Evolutionary conservation across 2,888 invertebrate species (phyloP).

Genomic region (Lochmaea crataegi): DNA sequence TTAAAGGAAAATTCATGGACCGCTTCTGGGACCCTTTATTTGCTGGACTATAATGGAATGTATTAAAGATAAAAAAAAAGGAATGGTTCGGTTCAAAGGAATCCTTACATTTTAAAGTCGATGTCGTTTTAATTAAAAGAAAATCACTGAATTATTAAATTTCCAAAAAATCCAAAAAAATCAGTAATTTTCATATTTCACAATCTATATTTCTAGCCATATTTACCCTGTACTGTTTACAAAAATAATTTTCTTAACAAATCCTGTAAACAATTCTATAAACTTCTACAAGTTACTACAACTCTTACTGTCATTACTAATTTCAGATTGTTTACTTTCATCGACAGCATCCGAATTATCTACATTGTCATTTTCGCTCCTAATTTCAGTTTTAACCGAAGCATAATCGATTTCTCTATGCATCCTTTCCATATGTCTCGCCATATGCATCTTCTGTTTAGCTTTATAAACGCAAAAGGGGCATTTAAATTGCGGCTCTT

Average conservation of each 20-base stretch:
- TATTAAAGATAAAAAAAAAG: neutral
- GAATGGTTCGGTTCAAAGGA: neutral
- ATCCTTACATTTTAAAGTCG: neutral
- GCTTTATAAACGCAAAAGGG: constrained; percentile 86
- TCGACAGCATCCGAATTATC: constrained; percentile 41
- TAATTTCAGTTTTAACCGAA: constrained; percentile 59
- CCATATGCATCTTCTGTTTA: constrained; percentile 87
- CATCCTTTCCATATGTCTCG: constrained; percentile 85
- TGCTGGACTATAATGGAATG: no score
- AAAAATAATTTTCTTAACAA: neutral
- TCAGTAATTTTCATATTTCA: neutral
- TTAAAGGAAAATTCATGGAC: no score
- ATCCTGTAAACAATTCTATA: neutral
- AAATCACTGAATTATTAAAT: neutral
- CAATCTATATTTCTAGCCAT: neutral
- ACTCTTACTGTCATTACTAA: constrained; percentile 32
- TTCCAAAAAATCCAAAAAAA: no score
- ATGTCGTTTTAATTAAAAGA: neutral
- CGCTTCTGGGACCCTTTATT: no score
- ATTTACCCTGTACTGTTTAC: neutral
- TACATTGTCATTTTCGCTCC: constrained; percentile 47
- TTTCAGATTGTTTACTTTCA: constrained; percentile 34
- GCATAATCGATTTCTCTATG: constrained; percentile 70
- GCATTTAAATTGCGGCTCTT: constrained; percentile 86
- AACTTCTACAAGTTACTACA: constrained; percentile 26